Evolutionary conservation across 2,888 invertebrate genomes (phyloP), one percentile per base, ranked within the genome.

Genomic region (Volucella inanis): DNA sequence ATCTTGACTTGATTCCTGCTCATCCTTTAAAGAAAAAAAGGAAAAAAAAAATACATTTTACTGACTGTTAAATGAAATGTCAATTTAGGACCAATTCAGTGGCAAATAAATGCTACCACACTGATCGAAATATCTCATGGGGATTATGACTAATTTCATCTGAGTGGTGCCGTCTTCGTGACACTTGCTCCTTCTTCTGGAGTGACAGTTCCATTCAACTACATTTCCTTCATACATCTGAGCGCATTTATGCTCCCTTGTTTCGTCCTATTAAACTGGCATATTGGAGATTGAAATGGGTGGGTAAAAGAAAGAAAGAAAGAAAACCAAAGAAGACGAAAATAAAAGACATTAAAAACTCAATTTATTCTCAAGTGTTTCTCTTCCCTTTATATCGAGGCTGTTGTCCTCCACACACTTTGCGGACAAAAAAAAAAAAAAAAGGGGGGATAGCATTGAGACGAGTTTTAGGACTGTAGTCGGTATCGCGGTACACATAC

Each of bases 301-400:
- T 31, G 52, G 43, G 11, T 45, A 15, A 1, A 59, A 59, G 18
- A 22, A 6, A 14, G 31, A 41, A 2, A 38, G 43, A 15, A 43
- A 12, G 14, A 15, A 10, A 11, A 11, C 50, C 6, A 31, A 14
- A 45, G 31, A 45, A 43, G 31, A 15, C 14, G 50, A 67, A 72
- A 54, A 45, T n/a, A 52, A 62, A 76, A 74, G 64, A 45, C 67
- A 83, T 68, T 77, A 78, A 82, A 82, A 82, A 72, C 72, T 77
- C 72, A 83, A 83, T 83, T 83, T 83, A 82, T 82, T 72, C 72
- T 77, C 72, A 83, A 83, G 77, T 50, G 77, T 54, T 75, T 49
- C 76, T 47, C 38, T 15, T 65, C 54, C 31, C 61, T 61, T 55
- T 65, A 1, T 38, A 64, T 31, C 31, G 31, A 31, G 31, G 47